Evolutionary conservation across 23 tunicate genomes (phyloP), one percentile per base, ranked within the genome.

Genomic region (Trididemnum clinides): DNA sequence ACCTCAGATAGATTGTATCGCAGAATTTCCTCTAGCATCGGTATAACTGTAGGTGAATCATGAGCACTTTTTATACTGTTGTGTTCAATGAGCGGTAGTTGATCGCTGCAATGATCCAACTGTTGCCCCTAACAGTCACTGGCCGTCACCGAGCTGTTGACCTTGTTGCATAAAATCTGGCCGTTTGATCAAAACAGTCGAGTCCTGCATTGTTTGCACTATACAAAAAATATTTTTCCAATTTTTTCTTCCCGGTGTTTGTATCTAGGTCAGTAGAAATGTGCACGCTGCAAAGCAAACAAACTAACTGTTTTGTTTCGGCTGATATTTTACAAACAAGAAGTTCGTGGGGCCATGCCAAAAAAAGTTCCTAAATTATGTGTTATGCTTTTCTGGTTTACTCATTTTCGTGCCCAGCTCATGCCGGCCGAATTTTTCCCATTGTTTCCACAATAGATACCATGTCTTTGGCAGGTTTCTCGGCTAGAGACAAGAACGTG

Each of bases 101-200:
- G 39, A 70, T 70, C 15, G 39, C 39, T 6, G 77, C 77, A 27
- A 70, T 70, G 39, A 6, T n/a, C 77, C 28, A 70, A 30, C 28
- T 70, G 39, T 70, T 70, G 77, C 39, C 39, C 38, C 77, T 26
- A 37, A 70, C 77, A 32, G 77, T 37, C n/a, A 70, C 39, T 70
- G 77, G 77, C 77, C 77, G 30, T 33, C 77, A 26, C 6, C 77
- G 77, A 32, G 18, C 30, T 70, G 77, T 37, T 30, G 77, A 70
- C 39, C 39, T 32, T 31, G 77, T 70, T 7, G 77, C 10, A 37
- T 30, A 70, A 6, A 31, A 10, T 18, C 77, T 6, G 10, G 77
- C 77, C 77, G 30, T 70, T 70, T 70, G 36, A 70, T 70, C 77
- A 30, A 33, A 32, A 12, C 26, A 32, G n/a, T 70, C 77, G 12